Percentiles rank a stretch among this genome's conserved stretches.
Evolutionary conservation across 2,113 vertebrate species (phyloP).

Genomic region (Cyanoramphus novaezelandiae): DNA sequence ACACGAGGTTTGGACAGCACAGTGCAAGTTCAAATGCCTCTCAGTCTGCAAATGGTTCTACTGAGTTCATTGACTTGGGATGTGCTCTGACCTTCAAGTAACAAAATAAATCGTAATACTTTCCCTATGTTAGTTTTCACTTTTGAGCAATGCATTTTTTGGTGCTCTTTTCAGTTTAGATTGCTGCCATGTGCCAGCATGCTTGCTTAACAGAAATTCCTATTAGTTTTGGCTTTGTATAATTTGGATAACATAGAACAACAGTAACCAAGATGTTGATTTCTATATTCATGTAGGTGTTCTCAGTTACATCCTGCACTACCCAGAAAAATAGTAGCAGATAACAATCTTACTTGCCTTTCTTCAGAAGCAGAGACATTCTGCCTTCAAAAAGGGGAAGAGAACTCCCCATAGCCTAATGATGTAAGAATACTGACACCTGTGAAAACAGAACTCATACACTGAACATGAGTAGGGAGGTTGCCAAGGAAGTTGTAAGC

Average conservation of each 20-base stretch:
- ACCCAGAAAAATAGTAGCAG: not conserved
- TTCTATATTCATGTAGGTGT: accelerated
- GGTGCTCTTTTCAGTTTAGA: conserved; percentile 14
- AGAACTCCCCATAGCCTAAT: not conserved
- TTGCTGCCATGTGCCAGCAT: not conserved
- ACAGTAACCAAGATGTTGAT: not conserved
- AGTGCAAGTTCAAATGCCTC: not conserved
- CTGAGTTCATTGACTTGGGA: not conserved
- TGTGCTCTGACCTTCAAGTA: not conserved
- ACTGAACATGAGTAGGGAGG: accelerated
- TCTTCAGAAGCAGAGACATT: not conserved
- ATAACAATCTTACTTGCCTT: not conserved
- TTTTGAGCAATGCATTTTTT: not conserved
- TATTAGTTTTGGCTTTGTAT: not conserved
- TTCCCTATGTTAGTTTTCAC: not conserved
- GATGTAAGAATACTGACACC: not conserved
- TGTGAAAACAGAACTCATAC: not conserved
- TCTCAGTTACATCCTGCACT: not conserved
- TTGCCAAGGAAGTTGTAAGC: not conserved
- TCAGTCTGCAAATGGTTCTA: not conserved
- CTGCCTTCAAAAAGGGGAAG: not conserved
- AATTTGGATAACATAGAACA: not conserved
- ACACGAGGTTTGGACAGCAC: not conserved
- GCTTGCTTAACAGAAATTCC: not conserved
- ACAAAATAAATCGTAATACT: not conserved